phyloP scores from a whole-genome alignment of 2,888 invertebrate species.

The Sialis lutaria region DNA sequence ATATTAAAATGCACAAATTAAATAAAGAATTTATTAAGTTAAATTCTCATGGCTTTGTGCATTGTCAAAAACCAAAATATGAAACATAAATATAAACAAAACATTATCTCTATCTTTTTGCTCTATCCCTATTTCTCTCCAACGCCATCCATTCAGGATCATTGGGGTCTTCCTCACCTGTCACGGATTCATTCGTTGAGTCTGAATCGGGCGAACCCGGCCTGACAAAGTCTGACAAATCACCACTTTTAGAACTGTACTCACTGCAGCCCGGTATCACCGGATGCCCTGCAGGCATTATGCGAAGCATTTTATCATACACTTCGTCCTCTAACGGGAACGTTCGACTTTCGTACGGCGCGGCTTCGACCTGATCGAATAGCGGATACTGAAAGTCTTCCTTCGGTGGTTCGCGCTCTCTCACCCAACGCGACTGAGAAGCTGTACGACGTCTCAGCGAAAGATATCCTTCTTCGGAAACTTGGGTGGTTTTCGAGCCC shows the following conservation, averaged over 20 bases:
- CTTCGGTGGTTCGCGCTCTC: conserved; percentile 13
- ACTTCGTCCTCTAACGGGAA: conserved; percentile 58
- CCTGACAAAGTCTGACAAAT: conserved; percentile 21
- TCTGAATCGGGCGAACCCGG: conserved; percentile 16
- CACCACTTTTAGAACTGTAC: conserved; percentile 12
- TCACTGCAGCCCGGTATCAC: conserved; percentile 9
- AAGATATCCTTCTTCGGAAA: conserved; percentile 14
- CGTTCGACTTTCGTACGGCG: conserved; percentile 55
- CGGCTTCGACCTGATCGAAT: conserved; percentile 26
- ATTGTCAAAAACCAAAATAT: no score
- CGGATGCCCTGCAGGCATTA: conserved; percentile 48
- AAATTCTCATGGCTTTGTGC: no score
- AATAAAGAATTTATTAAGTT: no score
- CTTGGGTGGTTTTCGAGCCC: conserved; percentile 16
- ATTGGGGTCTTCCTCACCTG: conserved; percentile 66
- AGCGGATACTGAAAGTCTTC: conserved; percentile 18
- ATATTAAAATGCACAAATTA: no score
- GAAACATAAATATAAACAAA: no score
- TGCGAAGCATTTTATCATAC: conserved; percentile 48
- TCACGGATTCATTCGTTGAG: conserved; percentile 34
- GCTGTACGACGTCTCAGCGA: conserved; percentile 28
- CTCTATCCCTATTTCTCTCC: conserved; percentile 20
- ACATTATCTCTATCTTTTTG: conserved; percentile 19
- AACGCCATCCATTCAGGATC: conserved; percentile 64
- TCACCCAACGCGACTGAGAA: conserved; percentile 29